Percentiles rank a stretch among this genome's conserved stretches.
phyloP scores from a whole-genome alignment of 2,888 invertebrate species.

The Cyclophora punctaria region DNA sequence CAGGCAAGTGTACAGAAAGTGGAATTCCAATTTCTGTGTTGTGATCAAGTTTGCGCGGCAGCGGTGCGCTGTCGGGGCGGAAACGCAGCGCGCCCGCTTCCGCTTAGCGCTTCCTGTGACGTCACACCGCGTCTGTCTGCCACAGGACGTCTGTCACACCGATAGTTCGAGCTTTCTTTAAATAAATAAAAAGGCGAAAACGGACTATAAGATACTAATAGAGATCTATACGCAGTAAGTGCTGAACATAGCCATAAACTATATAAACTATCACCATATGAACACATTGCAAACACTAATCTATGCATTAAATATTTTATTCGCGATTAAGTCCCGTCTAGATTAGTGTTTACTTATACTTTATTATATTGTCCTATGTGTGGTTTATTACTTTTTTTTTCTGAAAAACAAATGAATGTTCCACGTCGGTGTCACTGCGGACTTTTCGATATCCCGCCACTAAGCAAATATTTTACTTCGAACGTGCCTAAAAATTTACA shows the following conservation, averaged over 20 bases:
- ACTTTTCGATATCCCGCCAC: constrained; percentile 26
- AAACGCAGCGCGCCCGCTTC: constrained; percentile 48
- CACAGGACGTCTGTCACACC: constrained; percentile 8
- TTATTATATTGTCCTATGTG: no score
- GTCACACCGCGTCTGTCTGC: constrained; percentile 37
- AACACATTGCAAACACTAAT: no score
- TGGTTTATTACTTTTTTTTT: no score
- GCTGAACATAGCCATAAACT: no score
- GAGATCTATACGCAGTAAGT: no score
- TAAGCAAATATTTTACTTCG: constrained; percentile 28
- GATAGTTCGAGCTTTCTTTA: constrained; percentile 1
- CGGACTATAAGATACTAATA: no score
- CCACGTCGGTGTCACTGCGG: constrained; percentile 21
- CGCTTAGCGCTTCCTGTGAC: constrained; percentile 53
- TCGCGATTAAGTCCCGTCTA: no score
- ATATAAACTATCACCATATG: no score
- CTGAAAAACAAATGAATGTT: background rate
- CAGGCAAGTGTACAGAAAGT: constrained; percentile 15
- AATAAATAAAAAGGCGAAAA: background rate
- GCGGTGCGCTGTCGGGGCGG: constrained; percentile 25
- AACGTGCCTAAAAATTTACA: constrained; percentile 19
- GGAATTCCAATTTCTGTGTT: constrained; percentile 34
- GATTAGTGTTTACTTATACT: no score
- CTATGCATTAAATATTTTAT: no score
- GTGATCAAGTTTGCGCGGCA: constrained; percentile 48